Percentiles rank a stretch among this genome's conserved stretches.
These are phyloP conservation scores for Streptopelia turtur DNA, from an alignment of 2,797 vertebrate species.

Conservation along the genomic window DNA sequence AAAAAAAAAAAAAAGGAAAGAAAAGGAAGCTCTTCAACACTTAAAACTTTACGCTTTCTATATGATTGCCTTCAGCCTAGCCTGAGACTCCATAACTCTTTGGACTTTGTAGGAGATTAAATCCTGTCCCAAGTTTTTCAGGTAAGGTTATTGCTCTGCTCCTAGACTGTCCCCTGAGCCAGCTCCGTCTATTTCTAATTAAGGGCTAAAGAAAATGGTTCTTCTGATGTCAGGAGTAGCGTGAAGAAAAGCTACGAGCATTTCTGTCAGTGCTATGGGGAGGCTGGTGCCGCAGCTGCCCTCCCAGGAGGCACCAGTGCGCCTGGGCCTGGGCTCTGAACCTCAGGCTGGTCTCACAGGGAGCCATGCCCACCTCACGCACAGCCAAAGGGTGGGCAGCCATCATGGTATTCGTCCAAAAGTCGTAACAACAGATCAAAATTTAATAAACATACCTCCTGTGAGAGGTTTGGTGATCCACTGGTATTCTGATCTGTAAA, in stretches of 20 bases:
- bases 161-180: constrained; percentile 18
- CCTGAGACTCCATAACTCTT: constrained; percentile 39
- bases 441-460: not conserved
- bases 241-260: not conserved
- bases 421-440: not conserved
- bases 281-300: not conserved
- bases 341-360: not conserved
- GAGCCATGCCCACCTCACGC: rapidly evolving
- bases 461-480: not conserved
- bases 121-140: constrained; percentile 33
- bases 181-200: constrained; percentile 52
- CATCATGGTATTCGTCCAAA: not conserved
- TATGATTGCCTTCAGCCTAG: constrained; percentile 21
- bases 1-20: not conserved
- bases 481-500: not conserved
- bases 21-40: not conserved
- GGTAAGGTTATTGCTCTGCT: constrained; percentile 57
- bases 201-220: not conserved
- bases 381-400: not conserved
- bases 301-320: rapidly evolving
- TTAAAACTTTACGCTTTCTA: constrained; percentile 22
- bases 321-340: not conserved
- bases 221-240: not conserved
- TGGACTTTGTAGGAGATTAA: constrained; percentile 53
- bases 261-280: not conserved